Evolutionary conservation across 2,888 invertebrate species (phyloP).

Genomic region (Cabera pusaria): DNA sequence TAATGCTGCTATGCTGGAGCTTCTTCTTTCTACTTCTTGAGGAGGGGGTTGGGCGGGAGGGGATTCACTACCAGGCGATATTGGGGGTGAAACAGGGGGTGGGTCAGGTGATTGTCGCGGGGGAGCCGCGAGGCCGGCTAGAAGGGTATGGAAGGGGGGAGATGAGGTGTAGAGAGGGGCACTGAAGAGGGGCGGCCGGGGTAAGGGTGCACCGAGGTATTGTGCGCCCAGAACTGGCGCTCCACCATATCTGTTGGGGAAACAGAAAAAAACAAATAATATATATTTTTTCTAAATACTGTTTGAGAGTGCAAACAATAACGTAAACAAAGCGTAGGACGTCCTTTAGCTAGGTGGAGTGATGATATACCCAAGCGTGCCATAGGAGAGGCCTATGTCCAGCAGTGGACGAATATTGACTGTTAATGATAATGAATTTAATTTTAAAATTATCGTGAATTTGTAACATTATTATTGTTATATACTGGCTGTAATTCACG

Average conservation of each 20-base stretch:
- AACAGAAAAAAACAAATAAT: too few species aligned
- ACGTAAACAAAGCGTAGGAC: too few species aligned
- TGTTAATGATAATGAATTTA: too few species aligned
- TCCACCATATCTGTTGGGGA: constrained; percentile 59
- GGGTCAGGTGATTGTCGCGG: constrained; percentile 74
- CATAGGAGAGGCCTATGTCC: too few species aligned
- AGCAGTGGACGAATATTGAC: too few species aligned
- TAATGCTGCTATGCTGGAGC: constrained; percentile 94
- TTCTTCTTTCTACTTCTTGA: constrained; percentile 91
- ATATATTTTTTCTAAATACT: background rate
- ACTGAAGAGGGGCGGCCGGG: constrained; percentile 81
- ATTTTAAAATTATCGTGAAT: too few species aligned
- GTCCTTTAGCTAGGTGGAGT: too few species aligned
- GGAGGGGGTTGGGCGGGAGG: constrained; percentile 72
- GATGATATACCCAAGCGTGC: too few species aligned
- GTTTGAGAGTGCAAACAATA: too few species aligned
- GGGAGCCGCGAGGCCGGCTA: constrained; percentile 71
- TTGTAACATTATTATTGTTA: too few species aligned
- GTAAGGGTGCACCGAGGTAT: constrained; percentile 78
- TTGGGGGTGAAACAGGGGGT: constrained; percentile 81
- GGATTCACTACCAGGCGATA: constrained; percentile 78
- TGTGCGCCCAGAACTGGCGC: constrained; percentile 67
- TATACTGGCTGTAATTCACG: too few species aligned
- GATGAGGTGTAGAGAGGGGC: constrained; percentile 86
- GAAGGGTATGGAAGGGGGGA: constrained; percentile 70